A percentile compares a stretch with the other conserved stretches of the same genome.
Evolutionary conservation across 2,113 vertebrate genomes (phyloP).

Genomic region (Hyla sarda): DNA sequence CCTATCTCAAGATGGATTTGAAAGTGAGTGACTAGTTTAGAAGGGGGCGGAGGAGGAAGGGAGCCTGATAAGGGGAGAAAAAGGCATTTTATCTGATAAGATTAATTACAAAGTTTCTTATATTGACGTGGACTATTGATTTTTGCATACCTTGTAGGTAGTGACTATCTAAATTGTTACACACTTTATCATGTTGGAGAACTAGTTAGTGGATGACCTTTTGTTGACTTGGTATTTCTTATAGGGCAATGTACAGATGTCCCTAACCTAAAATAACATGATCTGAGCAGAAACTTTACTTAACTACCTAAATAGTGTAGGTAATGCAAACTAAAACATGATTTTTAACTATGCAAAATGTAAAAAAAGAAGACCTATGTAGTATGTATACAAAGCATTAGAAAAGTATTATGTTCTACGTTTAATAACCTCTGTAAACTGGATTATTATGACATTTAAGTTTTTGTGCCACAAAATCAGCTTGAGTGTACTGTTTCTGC

Average conservation of each 20-base stretch:
- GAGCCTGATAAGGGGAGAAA: too few relatives aligned
- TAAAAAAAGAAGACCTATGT: background rate
- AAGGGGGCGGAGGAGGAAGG: too few relatives aligned
- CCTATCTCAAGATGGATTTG: too few relatives aligned
- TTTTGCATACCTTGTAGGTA: too few relatives aligned
- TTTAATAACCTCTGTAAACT: slow-evolving; percentile 8
- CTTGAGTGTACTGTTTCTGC: slow-evolving; percentile 2
- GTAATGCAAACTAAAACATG: background rate
- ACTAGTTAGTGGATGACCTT: background rate
- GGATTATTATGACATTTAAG: slow-evolving; percentile 20
- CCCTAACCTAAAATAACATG: too few relatives aligned
- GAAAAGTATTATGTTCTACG: background rate
- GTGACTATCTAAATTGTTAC: too few relatives aligned
- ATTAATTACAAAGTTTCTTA: too few relatives aligned
- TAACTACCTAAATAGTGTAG: too few relatives aligned
- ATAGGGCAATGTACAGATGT: background rate
- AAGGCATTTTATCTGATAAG: too few relatives aligned
- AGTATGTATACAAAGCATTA: background rate
- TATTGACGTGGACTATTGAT: too few relatives aligned
- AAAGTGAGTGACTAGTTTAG: too few relatives aligned
- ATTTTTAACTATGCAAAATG: background rate
- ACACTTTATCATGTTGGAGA: background rate
- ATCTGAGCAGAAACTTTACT: background rate
- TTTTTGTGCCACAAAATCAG: background rate
- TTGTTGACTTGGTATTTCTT: background rate